phyloP scores from a whole-genome alignment of 2,113 vertebrate genomes.

The Lepisosteus osseus region DNA sequence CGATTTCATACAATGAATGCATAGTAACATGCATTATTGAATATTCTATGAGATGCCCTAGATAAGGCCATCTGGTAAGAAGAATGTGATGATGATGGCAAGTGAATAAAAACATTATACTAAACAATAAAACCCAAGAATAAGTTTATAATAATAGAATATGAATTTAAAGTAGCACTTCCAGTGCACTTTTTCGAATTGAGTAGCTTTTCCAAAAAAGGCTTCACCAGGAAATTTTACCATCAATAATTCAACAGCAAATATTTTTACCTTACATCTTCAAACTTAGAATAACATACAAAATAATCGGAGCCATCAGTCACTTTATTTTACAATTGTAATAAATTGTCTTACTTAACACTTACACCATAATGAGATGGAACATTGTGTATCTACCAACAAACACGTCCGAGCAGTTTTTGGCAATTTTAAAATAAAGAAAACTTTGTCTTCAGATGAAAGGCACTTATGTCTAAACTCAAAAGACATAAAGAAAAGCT shows the following conservation, averaged over 20 bases:
- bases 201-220: not conserved
- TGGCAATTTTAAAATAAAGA: constrained; percentile 19
- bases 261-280: not conserved
- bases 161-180: too few species aligned
- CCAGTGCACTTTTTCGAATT: not conserved
- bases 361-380: not conserved
- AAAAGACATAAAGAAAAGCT: not conserved
- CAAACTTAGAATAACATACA: not conserved
- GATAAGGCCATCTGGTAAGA: too few species aligned
- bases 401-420: constrained; percentile 13
- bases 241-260: too few species aligned
- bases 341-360: constrained; percentile 13
- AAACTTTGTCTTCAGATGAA: not conserved
- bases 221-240: not conserved
- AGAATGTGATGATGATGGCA: too few species aligned
- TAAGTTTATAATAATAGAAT: too few species aligned
- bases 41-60: too few species aligned
- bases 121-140: too few species aligned
- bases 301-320: not conserved
- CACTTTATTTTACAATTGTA: constrained; percentile 9
- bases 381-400: constrained; percentile 9
- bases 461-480: constrained; percentile 12
- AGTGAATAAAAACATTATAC: too few species aligned
- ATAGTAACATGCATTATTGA: too few species aligned
- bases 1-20: too few species aligned